A percentile compares a stretch with the other conserved stretches of the same genome.
phyloP scores from a whole-genome alignment of 1,140 invertebrate genomes.

The Scaptomyza montana region DNA sequence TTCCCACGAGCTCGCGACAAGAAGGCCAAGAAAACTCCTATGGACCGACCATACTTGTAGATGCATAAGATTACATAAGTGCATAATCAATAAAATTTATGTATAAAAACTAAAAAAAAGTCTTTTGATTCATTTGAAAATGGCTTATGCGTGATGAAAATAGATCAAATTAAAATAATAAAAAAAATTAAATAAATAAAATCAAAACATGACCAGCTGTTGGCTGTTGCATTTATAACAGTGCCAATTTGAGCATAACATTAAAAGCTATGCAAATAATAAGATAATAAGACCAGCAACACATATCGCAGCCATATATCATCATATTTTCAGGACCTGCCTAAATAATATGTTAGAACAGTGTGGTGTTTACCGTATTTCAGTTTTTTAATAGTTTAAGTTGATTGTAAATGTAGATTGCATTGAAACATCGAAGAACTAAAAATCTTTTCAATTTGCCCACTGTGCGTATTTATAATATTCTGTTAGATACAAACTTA shows the following conservation, averaged over 20 bases:
- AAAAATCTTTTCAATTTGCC: background rate
- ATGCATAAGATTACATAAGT: conserved; percentile 60
- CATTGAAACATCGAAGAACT: background rate
- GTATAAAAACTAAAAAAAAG: background rate
- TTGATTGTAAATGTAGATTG: background rate
- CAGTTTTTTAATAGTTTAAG: too few relatives aligned
- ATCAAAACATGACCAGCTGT: conserved; percentile 41
- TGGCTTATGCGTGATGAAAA: background rate
- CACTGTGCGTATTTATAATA: conserved; percentile 2
- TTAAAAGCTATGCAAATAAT: background rate
- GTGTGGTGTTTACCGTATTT: too few relatives aligned
- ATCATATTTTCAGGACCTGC: too few relatives aligned
- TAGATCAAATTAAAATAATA: background rate
- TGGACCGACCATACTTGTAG: conserved; percentile 91
- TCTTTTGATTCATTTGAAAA: background rate
- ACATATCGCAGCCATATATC: too few relatives aligned
- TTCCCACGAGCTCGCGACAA: conserved; percentile 88
- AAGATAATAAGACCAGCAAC: background rate
- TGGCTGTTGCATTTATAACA: background rate
- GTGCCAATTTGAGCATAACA: conserved; percentile 33
- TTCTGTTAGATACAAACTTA: conserved; percentile 17
- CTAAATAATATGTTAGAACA: too few relatives aligned
- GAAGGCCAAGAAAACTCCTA: conserved; percentile 87
- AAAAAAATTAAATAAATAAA: background rate
- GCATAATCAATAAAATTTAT: conserved; percentile 28